Percentiles rank a stretch among this genome's conserved stretches.
Evolutionary conservation across 53 echinoderm and acorn worm genomes (phyloP).

Genomic region (Patiria pectinifera): DNA sequence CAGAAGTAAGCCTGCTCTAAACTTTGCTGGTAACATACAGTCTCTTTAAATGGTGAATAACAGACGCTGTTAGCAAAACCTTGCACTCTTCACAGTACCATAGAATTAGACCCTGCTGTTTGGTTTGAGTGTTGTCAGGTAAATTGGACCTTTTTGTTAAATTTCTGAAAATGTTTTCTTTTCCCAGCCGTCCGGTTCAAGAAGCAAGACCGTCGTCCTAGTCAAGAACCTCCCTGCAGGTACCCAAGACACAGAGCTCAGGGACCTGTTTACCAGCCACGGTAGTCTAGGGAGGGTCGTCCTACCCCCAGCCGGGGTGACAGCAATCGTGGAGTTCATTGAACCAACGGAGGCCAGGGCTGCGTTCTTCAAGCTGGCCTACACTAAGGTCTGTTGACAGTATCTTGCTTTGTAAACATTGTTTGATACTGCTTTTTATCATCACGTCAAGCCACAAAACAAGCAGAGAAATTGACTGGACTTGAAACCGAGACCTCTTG

Average conservation of each 20-base stretch:
- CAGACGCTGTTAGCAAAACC: too few relatives aligned
- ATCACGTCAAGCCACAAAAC: too few relatives aligned
- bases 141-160: neutral
- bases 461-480: too few relatives aligned
- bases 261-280: constrained; percentile 74
- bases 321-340: constrained; percentile 89
- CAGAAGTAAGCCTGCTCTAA: too few relatives aligned
- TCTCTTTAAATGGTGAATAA: too few relatives aligned
- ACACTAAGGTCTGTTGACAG: constrained; percentile 82
- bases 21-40: too few relatives aligned
- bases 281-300: constrained; percentile 87
- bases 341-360: constrained; percentile 91
- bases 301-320: constrained; percentile 92
- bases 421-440: too few relatives aligned
- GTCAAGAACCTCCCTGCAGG: constrained; percentile 94
- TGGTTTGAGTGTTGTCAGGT: too few relatives aligned
- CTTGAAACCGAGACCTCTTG: too few relatives aligned
- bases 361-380: constrained; percentile 90
- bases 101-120: too few relatives aligned
- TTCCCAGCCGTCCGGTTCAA: constrained; percentile 78
- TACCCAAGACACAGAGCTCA: constrained; percentile 77
- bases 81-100: too few relatives aligned
- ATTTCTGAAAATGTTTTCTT: neutral
- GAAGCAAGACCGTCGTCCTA: constrained; percentile 89
- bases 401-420: too few relatives aligned